Evolutionary conservation across 2,113 vertebrate species (phyloP).

Genomic region (Carassius gibelio): DNA sequence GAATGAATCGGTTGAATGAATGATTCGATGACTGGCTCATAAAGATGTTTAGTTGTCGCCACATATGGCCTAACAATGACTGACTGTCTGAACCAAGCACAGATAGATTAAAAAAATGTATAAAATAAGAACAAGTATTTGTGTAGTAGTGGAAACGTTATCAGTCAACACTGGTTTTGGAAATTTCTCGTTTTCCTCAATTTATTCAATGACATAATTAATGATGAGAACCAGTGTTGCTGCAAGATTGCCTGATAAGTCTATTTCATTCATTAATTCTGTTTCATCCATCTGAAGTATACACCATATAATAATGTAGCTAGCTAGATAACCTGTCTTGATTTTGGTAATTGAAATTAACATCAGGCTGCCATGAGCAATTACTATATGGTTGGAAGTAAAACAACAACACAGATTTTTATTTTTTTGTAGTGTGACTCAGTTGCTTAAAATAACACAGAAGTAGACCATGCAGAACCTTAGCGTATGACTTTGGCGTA

Average conservation of each 20-base stretch:
- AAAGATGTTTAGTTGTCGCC: too few species aligned
- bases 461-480: conserved; percentile 29
- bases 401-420: neutral
- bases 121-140: neutral
- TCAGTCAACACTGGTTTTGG: too few species aligned
- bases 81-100: neutral
- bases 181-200: neutral
- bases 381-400: neutral
- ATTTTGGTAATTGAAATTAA: neutral
- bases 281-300: neutral
- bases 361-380: too few species aligned
- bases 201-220: neutral
- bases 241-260: neutral
- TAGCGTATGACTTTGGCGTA: neutral
- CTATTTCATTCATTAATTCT: neutral
- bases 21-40: too few species aligned
- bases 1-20: too few species aligned
- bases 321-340: neutral
- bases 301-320: neutral
- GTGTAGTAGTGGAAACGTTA: too few species aligned
- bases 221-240: neutral
- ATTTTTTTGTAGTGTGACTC: neutral
- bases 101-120: neutral
- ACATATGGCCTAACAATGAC: too few species aligned
- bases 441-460: neutral